Base-by-base conservation (phyloP, 2,797 vertebrate genomes). In the Phylloscopus collybita region DNA sequence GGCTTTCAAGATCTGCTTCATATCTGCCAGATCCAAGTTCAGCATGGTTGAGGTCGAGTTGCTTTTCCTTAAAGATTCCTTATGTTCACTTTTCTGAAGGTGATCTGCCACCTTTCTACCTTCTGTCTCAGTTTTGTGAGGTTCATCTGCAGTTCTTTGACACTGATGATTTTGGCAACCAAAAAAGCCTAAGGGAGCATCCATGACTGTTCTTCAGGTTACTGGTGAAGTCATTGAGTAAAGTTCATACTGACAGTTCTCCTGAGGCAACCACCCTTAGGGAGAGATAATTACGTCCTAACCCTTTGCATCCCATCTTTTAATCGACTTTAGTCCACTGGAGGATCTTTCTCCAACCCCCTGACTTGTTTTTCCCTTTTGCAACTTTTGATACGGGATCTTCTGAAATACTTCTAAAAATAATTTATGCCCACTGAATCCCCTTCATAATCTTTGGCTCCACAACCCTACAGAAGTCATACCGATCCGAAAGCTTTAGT, bases 11-110 rank as follows among this genome's bases (percentile, higher is more conserved):
- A 34, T 67, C 16, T 71, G 7, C 13, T 45, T 59, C 10, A 5
- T 32, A 56, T 30, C 38, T 80, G 21, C 17, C 20, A 32, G 6
- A 64, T 50, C 50, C 16, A 82, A 67, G n/a, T 47, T 80, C 59
- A 81, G 5, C 1, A 0, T 56, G 13, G 2, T 6, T 66, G n/a
- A 69, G 27, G 5, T 9, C 5, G 1, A 62, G 4, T 11, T 21
- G 4, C 7, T 80, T 86, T 78, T 36, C 38, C 25, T 29, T 50
- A 25, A 44, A 3, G 1, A 40, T 53, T 69, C 26, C 5, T 57
- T 57, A 44, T 10, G 15, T 50, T 88, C 67, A 13, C 11, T 50
- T 67, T 75, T 59, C 54, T 30, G 30, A 73, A 59, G 20, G 6
- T 70, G 19, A 27, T 42, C 51, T 71, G 15, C 34, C 18, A 45